Evolutionary conservation across 2,888 invertebrate species (phyloP), one percentile per base, ranked within the genome.

Genomic region (Celastrina argiolus): DNA sequence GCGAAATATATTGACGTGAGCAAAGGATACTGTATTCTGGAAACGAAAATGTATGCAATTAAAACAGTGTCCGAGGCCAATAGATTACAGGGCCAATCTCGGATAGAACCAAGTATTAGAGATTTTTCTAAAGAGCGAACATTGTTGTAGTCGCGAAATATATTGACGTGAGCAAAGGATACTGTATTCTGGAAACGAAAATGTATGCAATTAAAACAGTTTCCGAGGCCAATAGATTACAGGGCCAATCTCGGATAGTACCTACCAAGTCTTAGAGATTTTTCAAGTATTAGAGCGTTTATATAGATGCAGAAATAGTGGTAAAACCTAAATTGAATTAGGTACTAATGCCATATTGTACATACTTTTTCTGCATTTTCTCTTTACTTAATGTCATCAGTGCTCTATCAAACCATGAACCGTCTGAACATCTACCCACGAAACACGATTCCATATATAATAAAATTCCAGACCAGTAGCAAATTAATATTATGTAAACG

Each of bases 381-480:
- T 71, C 72, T 45, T 74, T 70, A 63, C 80, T 75, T 68, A 84
- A 82, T 80, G 79, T 81, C 66, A 76, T 78, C 67, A 87, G 71
- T 22, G 85, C 86, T 71, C 74, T 82, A 59, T 75, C 81, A 70
- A 86, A 92, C 93, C 93, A 93, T 14, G 92, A 91, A 69, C 83
- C 80, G 74, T 88, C 82, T 2, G 86, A 79, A 71, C 92, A 92
- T 67, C 87, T 79, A 67, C 74, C 81, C 22, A 88, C 85, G 71
- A 91, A 92, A 76, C 92, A 93, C 18, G 92, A 83, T 70, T 89
- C 88, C 83, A 92, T 85, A 72, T 81, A 92, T 42, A 92, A 76
- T 63, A 91, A 81, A n/a, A 91, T 82, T n/a, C 91, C 91, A 65
- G 86, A 88, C 91, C 91, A 92, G 73, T 92, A 92, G 70, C 88